Evolutionary conservation across 2,797 vertebrate species (phyloP), one percentile per base, ranked within the genome.

Genomic region (Paguma larvata): DNA sequence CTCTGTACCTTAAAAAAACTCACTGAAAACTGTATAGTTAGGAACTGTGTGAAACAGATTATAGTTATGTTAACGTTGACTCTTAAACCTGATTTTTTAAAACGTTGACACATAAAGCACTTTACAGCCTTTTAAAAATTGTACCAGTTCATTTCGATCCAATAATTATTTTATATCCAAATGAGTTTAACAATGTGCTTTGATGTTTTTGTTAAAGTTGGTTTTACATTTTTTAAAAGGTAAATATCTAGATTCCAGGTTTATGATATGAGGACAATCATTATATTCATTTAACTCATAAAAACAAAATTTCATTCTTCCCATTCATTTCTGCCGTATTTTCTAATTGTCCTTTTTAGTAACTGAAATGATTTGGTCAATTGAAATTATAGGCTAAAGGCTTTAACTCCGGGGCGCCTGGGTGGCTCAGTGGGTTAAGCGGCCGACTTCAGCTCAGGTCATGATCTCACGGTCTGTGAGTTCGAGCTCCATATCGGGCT

Each of bases 201-300:
- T 93, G 72, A 92, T 67, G 23, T 68, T 91, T 90, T 82, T 41
- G 53, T 68, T 62, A 14, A 85, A 79, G 0, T 91, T 94, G 13
- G 6, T 82, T 94, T 82, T 95, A 79, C 62, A 83, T 4, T 97
- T 78, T 90, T 82, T 63, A 65, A 78, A 96, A 86, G 51, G 70
- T 62, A 56, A 77, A 63, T 79, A 91, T 12, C 53, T 44, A 30
- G 23, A 59, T 84, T 48, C 10, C 83, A 89, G 44, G 85, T 93
- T 73, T 97, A 46, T 56, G 27, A 93, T 62, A 93, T 96, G 53
- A 27, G 25, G 4, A 3, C 5, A 86, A 12, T 14, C 3, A 41
- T 84, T 92, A 14, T 86, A 51, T 73, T 75, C 23, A 73, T 83
- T 44, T 92, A 34, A 67, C 65, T 67, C 59, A 70, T 80, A 12